These are phyloP conservation scores for Passer domesticus DNA, from an alignment of 2,113 vertebrate species.

Conservation along the genomic window DNA sequence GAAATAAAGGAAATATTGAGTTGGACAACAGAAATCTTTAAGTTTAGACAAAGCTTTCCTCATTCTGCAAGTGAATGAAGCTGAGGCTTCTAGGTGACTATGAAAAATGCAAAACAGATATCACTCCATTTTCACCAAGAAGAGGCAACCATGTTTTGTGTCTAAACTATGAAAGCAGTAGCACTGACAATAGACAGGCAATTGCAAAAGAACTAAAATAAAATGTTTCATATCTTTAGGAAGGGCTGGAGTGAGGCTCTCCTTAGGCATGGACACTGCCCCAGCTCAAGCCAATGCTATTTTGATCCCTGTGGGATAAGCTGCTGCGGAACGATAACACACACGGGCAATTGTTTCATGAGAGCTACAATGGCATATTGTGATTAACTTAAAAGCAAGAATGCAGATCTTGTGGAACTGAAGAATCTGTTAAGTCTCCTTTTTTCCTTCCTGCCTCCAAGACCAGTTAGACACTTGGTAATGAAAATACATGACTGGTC, in stretches of 20 bases:
- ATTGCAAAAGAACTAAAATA: neutral
- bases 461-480: neutral
- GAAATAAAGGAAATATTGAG: neutral
- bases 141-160: neutral
- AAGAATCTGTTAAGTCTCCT: neutral
- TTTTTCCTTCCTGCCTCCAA: neutral
- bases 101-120: neutral
- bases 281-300: neutral
- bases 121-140: neutral
- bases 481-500: neutral
- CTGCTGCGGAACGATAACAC: neutral
- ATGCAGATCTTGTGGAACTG: neutral
- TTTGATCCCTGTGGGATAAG: neutral
- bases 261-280: neutral
- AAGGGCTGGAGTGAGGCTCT: neutral
- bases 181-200: neutral
- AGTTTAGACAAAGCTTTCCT: neutral
- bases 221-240: neutral
- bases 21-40: neutral
- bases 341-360: neutral
- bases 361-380: neutral
- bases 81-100: neutral
- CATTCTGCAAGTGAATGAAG: neutral
- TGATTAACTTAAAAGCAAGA: constrained; percentile 1
- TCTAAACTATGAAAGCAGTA: neutral